phyloP scores from a whole-genome alignment of 2,113 vertebrate genomes.

The Thamnophis sirtalis region DNA sequence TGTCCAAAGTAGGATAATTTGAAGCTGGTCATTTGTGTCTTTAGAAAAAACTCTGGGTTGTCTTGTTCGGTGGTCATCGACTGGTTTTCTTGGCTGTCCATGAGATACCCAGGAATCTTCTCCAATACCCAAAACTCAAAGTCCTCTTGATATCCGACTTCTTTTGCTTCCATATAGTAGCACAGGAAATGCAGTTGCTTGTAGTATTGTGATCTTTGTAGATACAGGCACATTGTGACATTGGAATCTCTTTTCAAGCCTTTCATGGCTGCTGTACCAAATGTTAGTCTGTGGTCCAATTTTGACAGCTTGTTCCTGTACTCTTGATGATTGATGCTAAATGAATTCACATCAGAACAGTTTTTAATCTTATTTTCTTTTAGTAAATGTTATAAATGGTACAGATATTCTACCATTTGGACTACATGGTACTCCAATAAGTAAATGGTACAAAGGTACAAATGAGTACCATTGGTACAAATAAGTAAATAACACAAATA shows the following conservation, averaged over 20 bases:
- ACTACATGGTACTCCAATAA: no score
- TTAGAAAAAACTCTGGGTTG: background rate
- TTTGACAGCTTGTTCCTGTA: background rate
- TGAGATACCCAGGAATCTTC: background rate
- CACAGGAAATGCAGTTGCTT: background rate
- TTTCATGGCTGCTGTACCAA: background rate
- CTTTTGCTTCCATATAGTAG: background rate
- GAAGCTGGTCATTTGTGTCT: background rate
- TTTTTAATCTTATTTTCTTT: background rate
- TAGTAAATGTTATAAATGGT: background rate
- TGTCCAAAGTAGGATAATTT: background rate
- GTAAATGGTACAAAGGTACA: no score
- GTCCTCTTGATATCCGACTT: background rate
- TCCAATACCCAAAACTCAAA: background rate
- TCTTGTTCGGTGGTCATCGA: background rate
- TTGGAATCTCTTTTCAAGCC: background rate
- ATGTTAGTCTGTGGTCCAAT: background rate
- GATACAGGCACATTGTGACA: background rate
- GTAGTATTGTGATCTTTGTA: background rate
- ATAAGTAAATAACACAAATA: background rate
- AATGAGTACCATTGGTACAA: no score
- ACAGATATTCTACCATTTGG: background rate
- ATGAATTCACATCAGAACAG: background rate
- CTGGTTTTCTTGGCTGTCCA: background rate
- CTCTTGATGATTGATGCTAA: background rate